These are phyloP conservation scores for Gastracanthus pulcherrimus DNA, from an alignment of 2,888 invertebrate species.

Conservation along the genomic window DNA sequence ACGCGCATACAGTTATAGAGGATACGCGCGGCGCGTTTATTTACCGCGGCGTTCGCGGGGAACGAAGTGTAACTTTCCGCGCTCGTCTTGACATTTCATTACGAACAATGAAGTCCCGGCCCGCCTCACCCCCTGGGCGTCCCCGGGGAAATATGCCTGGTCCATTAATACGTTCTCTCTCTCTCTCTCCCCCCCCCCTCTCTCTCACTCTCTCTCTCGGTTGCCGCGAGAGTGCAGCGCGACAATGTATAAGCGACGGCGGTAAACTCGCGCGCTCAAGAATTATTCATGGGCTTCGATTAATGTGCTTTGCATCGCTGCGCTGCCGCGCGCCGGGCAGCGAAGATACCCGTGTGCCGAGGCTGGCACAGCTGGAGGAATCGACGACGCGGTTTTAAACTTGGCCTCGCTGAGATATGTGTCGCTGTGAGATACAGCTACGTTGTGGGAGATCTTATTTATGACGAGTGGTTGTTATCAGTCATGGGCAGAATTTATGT, in stretches of 20 bases:
- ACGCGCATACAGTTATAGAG: no score
- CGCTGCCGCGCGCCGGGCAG: neutral
- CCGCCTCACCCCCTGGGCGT: neutral
- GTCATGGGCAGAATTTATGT: no score
- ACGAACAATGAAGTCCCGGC: constrained; percentile 55
- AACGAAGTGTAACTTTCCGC: constrained; percentile 48
- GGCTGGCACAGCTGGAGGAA: neutral
- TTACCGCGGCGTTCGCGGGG: constrained; percentile 4
- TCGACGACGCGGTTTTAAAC: neutral
- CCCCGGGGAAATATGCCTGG: constrained; percentile 54
- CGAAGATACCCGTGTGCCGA: neutral
- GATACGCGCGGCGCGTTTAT: no score
- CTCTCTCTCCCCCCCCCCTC: neutral
- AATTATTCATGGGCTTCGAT: constrained; percentile 47
- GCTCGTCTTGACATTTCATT: constrained; percentile 56
- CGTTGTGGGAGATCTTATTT: neutral
- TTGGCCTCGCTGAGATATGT: neutral
- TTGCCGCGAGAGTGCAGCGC: neutral
- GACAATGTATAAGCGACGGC: neutral
- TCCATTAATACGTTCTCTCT: constrained; percentile 36
- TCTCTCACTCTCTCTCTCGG: neutral
- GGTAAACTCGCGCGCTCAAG: neutral
- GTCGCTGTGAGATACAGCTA: neutral
- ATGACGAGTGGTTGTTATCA: no score
- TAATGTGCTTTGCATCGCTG: constrained; percentile 21